These are phyloP conservation scores for Euura saliciscinereae DNA, from an alignment of 1,140 invertebrate genomes.

Conservation along the genomic window DNA sequence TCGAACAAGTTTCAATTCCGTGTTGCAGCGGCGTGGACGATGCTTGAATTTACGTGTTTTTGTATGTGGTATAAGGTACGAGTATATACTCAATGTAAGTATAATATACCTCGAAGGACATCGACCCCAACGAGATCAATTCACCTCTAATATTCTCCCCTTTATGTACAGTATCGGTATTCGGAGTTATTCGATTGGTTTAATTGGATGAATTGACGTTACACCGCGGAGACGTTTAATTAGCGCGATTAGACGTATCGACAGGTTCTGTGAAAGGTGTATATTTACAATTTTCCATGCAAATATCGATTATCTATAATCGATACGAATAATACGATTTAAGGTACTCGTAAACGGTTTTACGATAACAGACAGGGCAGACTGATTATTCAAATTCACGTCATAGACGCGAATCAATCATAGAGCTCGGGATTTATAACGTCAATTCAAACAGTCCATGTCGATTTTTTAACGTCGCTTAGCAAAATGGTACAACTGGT, in stretches of 20 bases:
- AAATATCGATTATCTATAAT: too few relatives aligned
- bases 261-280: neutral
- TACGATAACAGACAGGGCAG: too few relatives aligned
- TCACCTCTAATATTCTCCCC: conserved; percentile 1
- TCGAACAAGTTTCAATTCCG: conserved; percentile 62
- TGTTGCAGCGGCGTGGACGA: conserved; percentile 44
- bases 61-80: neutral
- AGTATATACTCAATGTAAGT: neutral
- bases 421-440: neutral
- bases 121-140: conserved; percentile 8
- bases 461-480: neutral
- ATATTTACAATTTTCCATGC: neutral
- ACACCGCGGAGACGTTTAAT: neutral
- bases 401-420: too few relatives aligned
- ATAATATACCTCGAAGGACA: neutral
- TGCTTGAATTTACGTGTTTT: neutral
- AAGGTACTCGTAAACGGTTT: too few relatives aligned
- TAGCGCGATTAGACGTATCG: neutral
- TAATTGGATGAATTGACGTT: neutral
- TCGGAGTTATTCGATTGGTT: neutral
- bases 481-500: neutral
- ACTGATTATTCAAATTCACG: too few relatives aligned
- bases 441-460: neutral
- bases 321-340: too few relatives aligned
- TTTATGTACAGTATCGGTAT: conserved; percentile 6